Evolutionary conservation across 2,113 vertebrate species (phyloP), one percentile per base, ranked within the genome.

Genomic region (Cebus imitator): DNA sequence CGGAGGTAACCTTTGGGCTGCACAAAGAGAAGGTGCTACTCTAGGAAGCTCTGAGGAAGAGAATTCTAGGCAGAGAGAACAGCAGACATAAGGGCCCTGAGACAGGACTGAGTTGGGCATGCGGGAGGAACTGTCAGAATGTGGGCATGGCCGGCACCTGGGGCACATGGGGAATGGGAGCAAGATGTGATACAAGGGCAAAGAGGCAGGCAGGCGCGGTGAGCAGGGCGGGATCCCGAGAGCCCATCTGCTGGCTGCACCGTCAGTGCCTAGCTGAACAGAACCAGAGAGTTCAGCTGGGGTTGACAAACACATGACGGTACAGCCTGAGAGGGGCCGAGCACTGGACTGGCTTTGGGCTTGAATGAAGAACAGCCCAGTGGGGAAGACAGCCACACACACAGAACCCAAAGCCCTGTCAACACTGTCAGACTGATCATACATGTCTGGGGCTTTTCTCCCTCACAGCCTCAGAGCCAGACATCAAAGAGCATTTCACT

Each of bases 201-300:
- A 58, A 82, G 79, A 30, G 48, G 30, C 40, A 35, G 70, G 35
- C 4, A 18, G 32, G 0, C 43, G 66, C 16, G 0, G 5, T 52
- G 9, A 72, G 61, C 50, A 64, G 17, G 32, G 27, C 3, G n/a
- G 16, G 12, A 8, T 37, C 10, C 6, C 4, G 50, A 0, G 61
- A 27, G 27, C 43, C 30, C 17, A 1, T 5, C 21, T 82, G 40
- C 76, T 43, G 21, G 12, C 20, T 2, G 17, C 21, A 8, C 23
- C 27, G 48, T 58, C 58, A 66, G 58, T 18, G 66, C n/a, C 13
- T 18, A 17, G 50, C 2, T 30, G 27, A 14, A 8, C 23, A 27
- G 61, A 83, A 10, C 0, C 14, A 8, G 25, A 35, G 18, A 3
- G 0, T 70, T 50, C 18, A 30, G 0, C 1, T 70, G 48, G 37